Conservation (phyloP, 2,888 invertebrate genomes). For the Yponomeuta evonymella region DNA sequence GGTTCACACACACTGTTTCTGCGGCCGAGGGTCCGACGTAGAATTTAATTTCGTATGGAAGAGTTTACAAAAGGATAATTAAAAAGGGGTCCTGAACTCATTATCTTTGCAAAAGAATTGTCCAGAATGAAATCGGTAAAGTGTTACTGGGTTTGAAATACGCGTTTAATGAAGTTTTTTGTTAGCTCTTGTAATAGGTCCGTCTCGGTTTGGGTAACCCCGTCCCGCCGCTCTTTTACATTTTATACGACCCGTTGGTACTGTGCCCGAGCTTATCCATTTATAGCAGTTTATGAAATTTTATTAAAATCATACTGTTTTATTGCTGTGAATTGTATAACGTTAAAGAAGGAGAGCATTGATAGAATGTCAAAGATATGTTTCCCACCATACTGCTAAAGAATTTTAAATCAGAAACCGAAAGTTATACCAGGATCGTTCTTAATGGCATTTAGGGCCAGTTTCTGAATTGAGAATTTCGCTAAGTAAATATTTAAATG, state of each 20-base stretch:
- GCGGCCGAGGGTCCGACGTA: neutral
- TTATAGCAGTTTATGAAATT: neutral
- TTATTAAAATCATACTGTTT: neutral
- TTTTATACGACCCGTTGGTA: neutral
- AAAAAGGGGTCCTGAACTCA: constrained; percentile 14
- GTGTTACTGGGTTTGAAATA: constrained; percentile 9
- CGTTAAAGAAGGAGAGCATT: no score
- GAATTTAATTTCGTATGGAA: constrained; percentile 14
- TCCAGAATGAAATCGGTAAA: constrained; percentile 14
- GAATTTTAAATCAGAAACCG: no score
- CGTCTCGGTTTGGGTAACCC: neutral
- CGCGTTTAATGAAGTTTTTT: constrained; percentile 12
- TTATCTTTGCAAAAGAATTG: constrained; percentile 16
- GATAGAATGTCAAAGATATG: no score
- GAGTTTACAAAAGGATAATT: constrained; percentile 17
- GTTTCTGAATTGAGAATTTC: no score
- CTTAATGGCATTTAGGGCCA: no score
- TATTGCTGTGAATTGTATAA: no score
- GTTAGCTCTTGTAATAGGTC: neutral
- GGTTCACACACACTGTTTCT: neutral
- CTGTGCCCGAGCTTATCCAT: neutral
- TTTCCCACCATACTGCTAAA: no score
- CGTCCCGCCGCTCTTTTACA: neutral
- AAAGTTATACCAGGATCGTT: no score
- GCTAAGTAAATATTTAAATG: no score